Conservation (phyloP, 2,888 invertebrate genomes). For the Acronicta aceris region DNA sequence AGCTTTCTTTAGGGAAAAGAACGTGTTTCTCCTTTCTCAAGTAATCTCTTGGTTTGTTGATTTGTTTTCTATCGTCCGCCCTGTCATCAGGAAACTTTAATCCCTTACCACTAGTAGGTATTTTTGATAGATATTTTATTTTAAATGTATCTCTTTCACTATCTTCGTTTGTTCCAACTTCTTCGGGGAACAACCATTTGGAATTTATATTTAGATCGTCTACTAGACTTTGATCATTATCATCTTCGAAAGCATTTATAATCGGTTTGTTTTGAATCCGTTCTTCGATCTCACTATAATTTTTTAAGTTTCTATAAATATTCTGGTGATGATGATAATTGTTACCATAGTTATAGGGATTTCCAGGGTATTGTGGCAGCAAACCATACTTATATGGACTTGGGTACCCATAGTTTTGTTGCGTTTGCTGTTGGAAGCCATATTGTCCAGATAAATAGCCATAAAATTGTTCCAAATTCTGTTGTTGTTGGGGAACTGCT, state of each 20-base stretch:
- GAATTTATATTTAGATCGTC: constrained; percentile 50
- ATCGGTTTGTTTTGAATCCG: constrained; percentile 77
- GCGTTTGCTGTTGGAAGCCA: constrained; percentile 48
- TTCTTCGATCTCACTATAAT: constrained; percentile 66
- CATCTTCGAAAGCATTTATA: constrained; percentile 33
- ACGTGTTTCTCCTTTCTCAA: constrained; percentile 58
- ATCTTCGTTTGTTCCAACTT: constrained; percentile 39
- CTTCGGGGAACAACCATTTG: constrained; percentile 75
- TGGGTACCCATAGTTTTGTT: constrained; percentile 44
- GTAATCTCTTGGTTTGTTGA: constrained; percentile 27
- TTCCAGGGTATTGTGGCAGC: constrained; percentile 40
- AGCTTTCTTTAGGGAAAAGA: constrained; percentile 50
- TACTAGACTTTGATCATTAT: constrained; percentile 38
- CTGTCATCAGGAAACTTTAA: constrained; percentile 67
- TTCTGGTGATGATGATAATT: constrained; percentile 63
- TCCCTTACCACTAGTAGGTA: constrained; percentile 47
- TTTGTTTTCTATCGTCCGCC: constrained; percentile 17
- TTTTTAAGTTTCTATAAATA: constrained; percentile 53
- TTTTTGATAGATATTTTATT: constrained; percentile 11
- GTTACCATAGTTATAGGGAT: constrained; percentile 58
- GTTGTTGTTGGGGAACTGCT: constrained; percentile 59
- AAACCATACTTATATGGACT: constrained; percentile 42
- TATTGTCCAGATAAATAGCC: constrained; percentile 69
- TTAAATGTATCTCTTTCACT: constrained; percentile 32
- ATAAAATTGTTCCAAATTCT: constrained; percentile 79